Evolutionary conservation across 2,113 vertebrate genomes (phyloP).

Genomic region (Corvus hawaiiensis): DNA sequence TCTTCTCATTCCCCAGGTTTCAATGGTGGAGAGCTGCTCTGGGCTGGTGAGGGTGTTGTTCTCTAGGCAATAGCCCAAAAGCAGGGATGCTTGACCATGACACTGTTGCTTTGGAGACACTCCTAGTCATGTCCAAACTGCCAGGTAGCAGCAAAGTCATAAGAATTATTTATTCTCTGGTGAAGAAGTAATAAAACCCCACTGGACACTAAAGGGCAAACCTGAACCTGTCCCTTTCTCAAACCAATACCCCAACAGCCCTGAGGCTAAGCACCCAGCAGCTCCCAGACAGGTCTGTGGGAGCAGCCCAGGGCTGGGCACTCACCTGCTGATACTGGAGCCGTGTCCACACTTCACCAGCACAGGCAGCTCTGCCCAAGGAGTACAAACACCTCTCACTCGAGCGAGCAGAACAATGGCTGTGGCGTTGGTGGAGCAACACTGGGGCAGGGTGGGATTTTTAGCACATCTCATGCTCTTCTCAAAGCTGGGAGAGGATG

Average conservation of each 20-base stretch:
- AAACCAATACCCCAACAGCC: background rate
- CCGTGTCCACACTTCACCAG: background rate
- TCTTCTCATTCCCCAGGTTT: background rate
- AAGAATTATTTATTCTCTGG: background rate
- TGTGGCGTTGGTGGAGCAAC: rapidly evolving
- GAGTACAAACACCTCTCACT: background rate
- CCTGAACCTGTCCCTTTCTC: background rate
- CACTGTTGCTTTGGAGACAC: background rate
- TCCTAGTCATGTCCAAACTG: background rate
- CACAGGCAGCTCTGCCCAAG: background rate
- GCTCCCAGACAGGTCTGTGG: background rate
- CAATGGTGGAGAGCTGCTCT: background rate
- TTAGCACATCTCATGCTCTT: background rate
- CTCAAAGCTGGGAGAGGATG: background rate
- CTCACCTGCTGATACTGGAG: rapidly evolving
- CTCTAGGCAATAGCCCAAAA: background rate
- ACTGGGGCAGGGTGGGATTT: background rate
- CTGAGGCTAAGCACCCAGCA: background rate
- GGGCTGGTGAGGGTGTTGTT: background rate
- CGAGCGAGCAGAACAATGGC: rapidly evolving
- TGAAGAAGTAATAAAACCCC: background rate
- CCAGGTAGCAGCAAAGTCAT: background rate
- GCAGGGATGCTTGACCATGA: background rate
- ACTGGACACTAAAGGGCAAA: background rate
- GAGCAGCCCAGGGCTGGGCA: background rate